phyloP scores from a whole-genome alignment of 1,140 invertebrate genomes.

The Xylocopa sonorina region DNA sequence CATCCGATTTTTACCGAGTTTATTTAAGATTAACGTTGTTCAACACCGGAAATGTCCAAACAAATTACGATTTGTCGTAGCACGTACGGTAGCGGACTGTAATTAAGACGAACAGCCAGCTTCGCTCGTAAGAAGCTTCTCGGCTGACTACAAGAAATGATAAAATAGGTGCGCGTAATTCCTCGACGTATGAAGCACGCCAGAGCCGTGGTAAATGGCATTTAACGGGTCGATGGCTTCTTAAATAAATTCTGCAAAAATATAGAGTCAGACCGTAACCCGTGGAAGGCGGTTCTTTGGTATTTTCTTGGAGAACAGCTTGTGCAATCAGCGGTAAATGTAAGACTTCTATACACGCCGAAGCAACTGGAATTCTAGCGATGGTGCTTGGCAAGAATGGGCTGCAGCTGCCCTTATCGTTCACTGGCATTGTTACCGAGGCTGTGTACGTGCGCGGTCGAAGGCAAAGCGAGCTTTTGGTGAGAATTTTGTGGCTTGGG shows the following conservation, averaged over 20 bases:
- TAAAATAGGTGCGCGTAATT: not conserved
- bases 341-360: not conserved
- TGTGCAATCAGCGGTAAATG: slow-evolving; percentile 23
- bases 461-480: slow-evolving; percentile 17
- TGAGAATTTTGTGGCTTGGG: slow-evolving; percentile 20
- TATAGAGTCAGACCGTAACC: not conserved
- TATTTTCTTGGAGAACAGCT: slow-evolving; percentile 18
- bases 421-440: not conserved
- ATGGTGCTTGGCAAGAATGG: not conserved
- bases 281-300: not conserved
- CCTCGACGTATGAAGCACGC: not conserved
- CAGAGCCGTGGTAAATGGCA: not conserved
- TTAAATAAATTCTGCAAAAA: not conserved
- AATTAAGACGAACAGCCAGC: slow-evolving; percentile 8
- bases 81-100: too few species aligned
- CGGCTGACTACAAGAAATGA: not conserved
- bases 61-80: too few species aligned
- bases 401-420: slow-evolving; percentile 6
- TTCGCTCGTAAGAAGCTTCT: not conserved
- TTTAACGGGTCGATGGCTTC: not conserved
- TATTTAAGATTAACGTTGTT: too few species aligned
- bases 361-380: not conserved
- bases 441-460: too few species aligned
- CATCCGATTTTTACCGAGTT: too few species aligned
- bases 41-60: too few species aligned